phyloP scores from a whole-genome alignment of 2,797 vertebrate genomes.

The Lacerta bilineata region DNA sequence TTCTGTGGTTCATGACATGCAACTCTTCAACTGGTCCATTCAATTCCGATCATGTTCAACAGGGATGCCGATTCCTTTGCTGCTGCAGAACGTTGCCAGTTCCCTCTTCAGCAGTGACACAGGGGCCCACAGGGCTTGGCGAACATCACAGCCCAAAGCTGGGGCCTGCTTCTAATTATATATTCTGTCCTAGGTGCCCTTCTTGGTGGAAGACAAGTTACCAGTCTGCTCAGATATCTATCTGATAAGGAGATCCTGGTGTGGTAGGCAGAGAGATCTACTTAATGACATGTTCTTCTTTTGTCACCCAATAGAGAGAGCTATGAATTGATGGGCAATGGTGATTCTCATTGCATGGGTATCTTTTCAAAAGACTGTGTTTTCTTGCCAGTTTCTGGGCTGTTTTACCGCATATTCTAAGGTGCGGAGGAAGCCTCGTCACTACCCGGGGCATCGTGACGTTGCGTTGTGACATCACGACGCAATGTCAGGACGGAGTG shows the following conservation, averaged over 20 bases:
- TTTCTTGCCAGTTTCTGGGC: neutral
- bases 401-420: neutral
- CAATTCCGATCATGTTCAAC: neutral
- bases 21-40: neutral
- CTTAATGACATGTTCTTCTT: neutral
- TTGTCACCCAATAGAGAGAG: neutral
- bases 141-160: neutral
- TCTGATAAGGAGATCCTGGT: neutral
- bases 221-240: neutral
- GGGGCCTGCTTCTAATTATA: neutral
- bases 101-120: neutral
- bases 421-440: too few species aligned
- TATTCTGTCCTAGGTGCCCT: neutral
- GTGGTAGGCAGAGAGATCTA: neutral
- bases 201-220: neutral
- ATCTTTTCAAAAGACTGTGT: neutral
- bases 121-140: neutral
- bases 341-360: neutral
- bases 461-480: too few species aligned
- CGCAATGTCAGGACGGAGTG: too few species aligned
- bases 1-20: neutral
- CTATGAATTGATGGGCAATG: neutral
- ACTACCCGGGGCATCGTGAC: too few species aligned
- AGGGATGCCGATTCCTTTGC: neutral
- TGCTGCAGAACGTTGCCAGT: neutral